Base-by-base conservation (phyloP, 1,140 invertebrate genomes). In the Hylaeus volcanicus region DNA sequence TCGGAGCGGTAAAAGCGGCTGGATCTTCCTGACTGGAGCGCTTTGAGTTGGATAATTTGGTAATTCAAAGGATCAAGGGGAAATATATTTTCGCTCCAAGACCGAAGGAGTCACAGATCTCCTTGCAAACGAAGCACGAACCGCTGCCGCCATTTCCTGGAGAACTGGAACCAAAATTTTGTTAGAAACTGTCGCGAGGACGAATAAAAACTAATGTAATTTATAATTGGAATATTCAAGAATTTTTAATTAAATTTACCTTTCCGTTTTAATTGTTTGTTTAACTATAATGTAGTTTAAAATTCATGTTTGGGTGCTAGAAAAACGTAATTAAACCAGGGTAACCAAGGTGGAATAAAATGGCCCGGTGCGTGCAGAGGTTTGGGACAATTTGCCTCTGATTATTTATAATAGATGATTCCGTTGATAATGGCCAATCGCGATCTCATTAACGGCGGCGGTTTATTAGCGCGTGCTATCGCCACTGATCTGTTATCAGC, bases 11-110 rank as follows among this genome's bases (percentile, higher is more conserved):
- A 69, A 79, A 73, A 70, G 71, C 37, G 26, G 26, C 6, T 4
- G 69, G 53, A 51, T 11, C 12, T 3, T 6, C 6, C 55, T 1
- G 2, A 2, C 5, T 1, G 9, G 14, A 48, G 5, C 15, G 58
- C 45, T 60, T 55, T 55, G 79, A 51, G 61, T 84, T 55, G 84
- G 70, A 80, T 84, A 85, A 85, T 85, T 84, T 73, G 78, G 73
- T 81, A 81, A 85, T 84, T 80, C 73, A 37, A 68, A 55, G 69
- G 82, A 84, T 85, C 76, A 72, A 37, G 53, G 26, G 61, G 68
- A 76, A 73, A 84, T 85, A 84, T 84, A 81, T 84, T 60, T 73
- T 26, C 41, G 14, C 58, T 45, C n/a, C 15, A 37, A 14, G 11
- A 3, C 4, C 1, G 53, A 9, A 37, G 60, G 2, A 69, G 58